A percentile compares a stretch with the other conserved stretches of the same genome.
These are phyloP conservation scores for Drosophila hamatofila DNA, from an alignment of 2,888 invertebrate species.

Conservation along the genomic window DNA sequence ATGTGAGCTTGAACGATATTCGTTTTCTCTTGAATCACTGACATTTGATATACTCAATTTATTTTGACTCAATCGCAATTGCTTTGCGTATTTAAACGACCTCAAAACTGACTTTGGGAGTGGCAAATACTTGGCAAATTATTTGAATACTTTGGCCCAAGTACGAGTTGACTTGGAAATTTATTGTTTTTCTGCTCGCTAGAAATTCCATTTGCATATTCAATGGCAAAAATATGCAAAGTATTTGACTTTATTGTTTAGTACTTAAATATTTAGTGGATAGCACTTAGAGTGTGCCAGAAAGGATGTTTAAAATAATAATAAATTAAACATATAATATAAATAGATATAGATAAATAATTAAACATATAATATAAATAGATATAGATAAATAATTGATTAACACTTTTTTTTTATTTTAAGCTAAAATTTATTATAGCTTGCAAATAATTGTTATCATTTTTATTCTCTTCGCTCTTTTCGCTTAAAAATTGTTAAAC, in stretches of 20 bases:
- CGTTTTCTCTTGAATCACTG: not conserved
- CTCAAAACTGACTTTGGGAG: not conserved
- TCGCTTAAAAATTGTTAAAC: no score
- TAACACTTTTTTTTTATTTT: no score
- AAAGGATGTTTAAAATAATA: not conserved
- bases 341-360: not conserved
- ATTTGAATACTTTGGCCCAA: conserved; percentile 13
- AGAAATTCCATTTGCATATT: conserved; percentile 7
- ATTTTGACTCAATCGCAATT: conserved; percentile 9
- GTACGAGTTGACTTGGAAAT: conserved; percentile 3
- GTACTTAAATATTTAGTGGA: not conserved
- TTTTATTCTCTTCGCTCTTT: no score
- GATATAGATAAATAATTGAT: no score
- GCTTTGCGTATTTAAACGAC: conserved; percentile 4
- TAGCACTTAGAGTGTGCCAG: not conserved
- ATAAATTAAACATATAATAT: not conserved
- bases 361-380: no score
- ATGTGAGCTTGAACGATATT: not conserved
- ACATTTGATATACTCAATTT: conserved; percentile 1
- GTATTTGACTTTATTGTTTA: not conserved
- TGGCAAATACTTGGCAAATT: conserved; percentile 28
- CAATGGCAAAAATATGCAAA: not conserved
- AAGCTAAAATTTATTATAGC: no score
- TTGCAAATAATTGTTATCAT: no score
- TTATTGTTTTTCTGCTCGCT: conserved; percentile 3